Evolutionary conservation across 2,888 invertebrate genomes (phyloP).

Genomic region (Limnephilus auricula): DNA sequence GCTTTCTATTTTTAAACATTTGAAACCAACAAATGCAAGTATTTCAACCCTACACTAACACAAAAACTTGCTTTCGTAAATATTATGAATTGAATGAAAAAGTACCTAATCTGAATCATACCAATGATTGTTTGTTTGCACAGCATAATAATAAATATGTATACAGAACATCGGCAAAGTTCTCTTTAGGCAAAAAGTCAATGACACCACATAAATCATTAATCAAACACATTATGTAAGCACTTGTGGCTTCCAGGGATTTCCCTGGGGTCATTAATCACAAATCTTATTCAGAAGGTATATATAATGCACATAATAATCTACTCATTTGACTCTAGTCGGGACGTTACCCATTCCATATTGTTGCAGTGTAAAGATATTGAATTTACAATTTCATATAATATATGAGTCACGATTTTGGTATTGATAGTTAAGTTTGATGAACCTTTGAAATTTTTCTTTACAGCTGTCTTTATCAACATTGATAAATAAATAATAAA

Average conservation of each 20-base stretch:
- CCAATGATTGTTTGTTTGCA: background rate
- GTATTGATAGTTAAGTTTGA: background rate
- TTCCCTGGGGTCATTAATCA: background rate
- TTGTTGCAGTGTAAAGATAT: background rate
- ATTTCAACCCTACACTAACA: background rate
- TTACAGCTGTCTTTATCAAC: too few relatives aligned
- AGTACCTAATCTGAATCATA: background rate
- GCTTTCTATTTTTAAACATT: too few relatives aligned
- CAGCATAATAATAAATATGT: background rate
- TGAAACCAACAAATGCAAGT: too few relatives aligned
- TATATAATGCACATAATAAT: background rate
- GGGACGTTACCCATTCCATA: background rate
- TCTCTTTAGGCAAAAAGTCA: background rate
- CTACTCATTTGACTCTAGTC: too few relatives aligned
- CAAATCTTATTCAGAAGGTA: background rate
- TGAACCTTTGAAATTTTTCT: background rate
- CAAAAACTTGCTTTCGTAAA: background rate
- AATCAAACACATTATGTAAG: background rate
- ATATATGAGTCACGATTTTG: background rate
- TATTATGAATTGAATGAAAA: background rate
- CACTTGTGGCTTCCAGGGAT: background rate
- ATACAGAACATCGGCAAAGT: background rate
- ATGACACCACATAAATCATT: background rate
- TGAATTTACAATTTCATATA: background rate
- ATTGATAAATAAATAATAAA: too few relatives aligned